Percentiles rank a stretch among this genome's conserved stretches.
Evolutionary conservation across 2,113 vertebrate species (phyloP).

Genomic region (Neolamprologus fasciatus): DNA sequence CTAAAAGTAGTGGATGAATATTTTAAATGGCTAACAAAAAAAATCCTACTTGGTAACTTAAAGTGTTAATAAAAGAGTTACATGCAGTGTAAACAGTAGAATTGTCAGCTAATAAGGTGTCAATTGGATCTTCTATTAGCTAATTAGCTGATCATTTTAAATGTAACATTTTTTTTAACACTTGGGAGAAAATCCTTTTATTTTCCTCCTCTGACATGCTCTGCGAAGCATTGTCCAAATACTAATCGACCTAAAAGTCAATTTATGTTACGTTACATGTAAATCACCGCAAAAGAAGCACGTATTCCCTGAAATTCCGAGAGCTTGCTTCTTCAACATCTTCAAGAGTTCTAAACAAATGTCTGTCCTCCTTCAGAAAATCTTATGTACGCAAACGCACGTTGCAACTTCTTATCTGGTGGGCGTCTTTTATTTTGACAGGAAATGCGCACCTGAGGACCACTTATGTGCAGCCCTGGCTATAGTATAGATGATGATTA

Average conservation of each 20-base stretch:
- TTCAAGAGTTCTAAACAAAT: background rate
- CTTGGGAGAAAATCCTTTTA: background rate
- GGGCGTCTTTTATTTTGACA: background rate
- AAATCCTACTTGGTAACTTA: background rate
- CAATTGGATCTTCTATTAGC: background rate
- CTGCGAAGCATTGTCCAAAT: background rate
- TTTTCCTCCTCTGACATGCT: background rate
- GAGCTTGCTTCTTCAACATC: background rate
- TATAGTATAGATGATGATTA: background rate
- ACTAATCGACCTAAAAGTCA: background rate
- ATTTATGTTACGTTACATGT: background rate
- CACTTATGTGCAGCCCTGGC: background rate
- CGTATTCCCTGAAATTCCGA: background rate
- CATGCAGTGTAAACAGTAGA: background rate
- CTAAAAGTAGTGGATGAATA: background rate
- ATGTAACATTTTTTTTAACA: background rate
- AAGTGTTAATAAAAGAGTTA: background rate
- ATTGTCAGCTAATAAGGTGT: background rate
- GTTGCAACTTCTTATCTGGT: background rate
- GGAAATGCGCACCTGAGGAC: background rate
- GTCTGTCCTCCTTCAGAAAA: background rate
- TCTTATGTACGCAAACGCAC: background rate
- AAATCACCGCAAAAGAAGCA: background rate
- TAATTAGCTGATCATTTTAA: background rate
- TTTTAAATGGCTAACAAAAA: background rate